Base-by-base conservation (phyloP, 1,140 invertebrate genomes). In the Ceratina japonica region DNA sequence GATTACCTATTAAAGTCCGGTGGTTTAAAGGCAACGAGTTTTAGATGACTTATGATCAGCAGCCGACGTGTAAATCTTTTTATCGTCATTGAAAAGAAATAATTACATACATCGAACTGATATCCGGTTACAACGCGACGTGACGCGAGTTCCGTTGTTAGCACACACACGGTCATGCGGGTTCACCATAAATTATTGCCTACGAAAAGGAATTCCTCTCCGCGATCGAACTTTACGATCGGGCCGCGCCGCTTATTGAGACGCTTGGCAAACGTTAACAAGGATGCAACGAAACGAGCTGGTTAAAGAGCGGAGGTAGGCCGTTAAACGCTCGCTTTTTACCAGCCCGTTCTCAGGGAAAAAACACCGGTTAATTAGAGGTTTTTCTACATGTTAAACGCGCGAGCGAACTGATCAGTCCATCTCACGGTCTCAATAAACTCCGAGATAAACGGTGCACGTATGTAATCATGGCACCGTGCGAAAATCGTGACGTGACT, bases 161-260 rank as follows among this genome's bases (percentile, higher is more conserved):
- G 20, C 56, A 37, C 31, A 37, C 31, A 27, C 62, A 54, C 27
- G 64, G 15, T 22, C 12, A 37, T 10, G n/a, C 52, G 10, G 62
- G 27, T 27, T 80, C 75, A 80, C 68, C 78, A 80, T 80, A 75
- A 80, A 80, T 80, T 80, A 80, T 75, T 62, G 78, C 18, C 51
- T 51, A 64, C 72, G 22, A 61, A 68, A 75, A 62, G 56, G 62
- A 68, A 71, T 75, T 65, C 69, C 78, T 80, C 72, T 74, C 62
- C 52, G 78, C 64, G 31, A 80, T 80, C 78, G 72, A 68, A 75
- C n/a, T 79, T 74, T 74, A 73, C 70, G 70, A 79, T 79, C 77
- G 76, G 22, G 37, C 51, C n/a, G 75, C 0, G 44, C 74, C 52
- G 61, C 77, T 66, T 79, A 79, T 79, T 79, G 77, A 79, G 77